Evolutionary conservation across 2,888 invertebrate species (phyloP).

Genomic region (Ornithoptera priamus): DNA sequence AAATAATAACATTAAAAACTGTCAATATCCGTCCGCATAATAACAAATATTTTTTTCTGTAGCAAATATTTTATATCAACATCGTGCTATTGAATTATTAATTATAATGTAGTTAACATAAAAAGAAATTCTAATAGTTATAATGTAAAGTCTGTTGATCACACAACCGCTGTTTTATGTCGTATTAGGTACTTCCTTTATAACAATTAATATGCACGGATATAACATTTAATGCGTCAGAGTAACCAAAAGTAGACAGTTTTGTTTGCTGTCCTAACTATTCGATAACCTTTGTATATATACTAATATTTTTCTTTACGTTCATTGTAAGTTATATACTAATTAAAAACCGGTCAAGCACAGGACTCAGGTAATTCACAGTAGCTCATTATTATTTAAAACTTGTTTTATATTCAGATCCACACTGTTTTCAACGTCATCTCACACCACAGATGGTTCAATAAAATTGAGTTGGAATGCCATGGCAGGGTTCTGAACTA

Average conservation of each 20-base stretch:
- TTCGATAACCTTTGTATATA: slow-evolving; percentile 1
- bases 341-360: background rate
- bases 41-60: background rate
- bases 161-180: slow-evolving; percentile 13
- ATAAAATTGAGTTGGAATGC: too few species aligned
- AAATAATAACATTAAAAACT: too few species aligned
- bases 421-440: too few species aligned
- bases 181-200: slow-evolving; percentile 27
- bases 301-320: background rate
- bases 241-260: slow-evolving; percentile 14
- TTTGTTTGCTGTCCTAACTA: slow-evolving; percentile 1
- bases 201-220: slow-evolving; percentile 29
- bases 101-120: background rate
- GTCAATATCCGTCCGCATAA: too few species aligned
- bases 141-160: background rate
- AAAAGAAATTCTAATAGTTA: background rate
- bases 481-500: too few species aligned
- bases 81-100: background rate
- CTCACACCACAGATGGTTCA: too few species aligned
- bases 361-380: too few species aligned
- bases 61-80: background rate
- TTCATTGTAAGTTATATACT: background rate
- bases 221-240: slow-evolving; percentile 25
- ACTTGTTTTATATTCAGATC: too few species aligned
- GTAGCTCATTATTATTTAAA: too few species aligned